These are phyloP conservation scores for Hypomecis atomaria DNA, from an alignment of 2,888 invertebrate species.

Conservation along the genomic window DNA sequence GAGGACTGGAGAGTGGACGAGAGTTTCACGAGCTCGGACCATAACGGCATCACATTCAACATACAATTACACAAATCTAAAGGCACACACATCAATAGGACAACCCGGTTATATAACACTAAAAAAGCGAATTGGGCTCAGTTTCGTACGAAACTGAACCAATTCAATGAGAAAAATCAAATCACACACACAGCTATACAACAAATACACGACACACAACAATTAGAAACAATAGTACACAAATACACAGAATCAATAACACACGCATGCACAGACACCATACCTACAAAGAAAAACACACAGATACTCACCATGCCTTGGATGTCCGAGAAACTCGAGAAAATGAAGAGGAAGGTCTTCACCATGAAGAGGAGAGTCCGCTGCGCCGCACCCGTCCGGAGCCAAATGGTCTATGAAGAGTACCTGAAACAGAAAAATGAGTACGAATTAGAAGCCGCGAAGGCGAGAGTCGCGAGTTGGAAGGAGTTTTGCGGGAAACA, in stretches of 20 bases:
- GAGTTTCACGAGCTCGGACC: neutral
- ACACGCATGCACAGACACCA: constrained; percentile 12
- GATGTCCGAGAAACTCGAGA: constrained; percentile 38
- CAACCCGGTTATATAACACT: neutral
- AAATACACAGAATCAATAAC: constrained; percentile 9
- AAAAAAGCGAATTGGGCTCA: neutral
- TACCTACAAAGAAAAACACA: constrained; percentile 15
- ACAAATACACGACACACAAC: neutral
- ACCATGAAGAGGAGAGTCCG: no score
- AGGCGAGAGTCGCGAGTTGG: constrained; percentile 22
- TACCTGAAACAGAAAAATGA: constrained; percentile 19
- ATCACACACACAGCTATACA: neutral
- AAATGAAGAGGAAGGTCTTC: constrained; percentile 30
- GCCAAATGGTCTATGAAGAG: constrained; percentile 22
- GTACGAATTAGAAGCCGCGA: constrained; percentile 1
- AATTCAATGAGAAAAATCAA: neutral
- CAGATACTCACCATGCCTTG: constrained; percentile 32
- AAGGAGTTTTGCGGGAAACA: constrained; percentile 34
- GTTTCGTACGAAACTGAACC: constrained; percentile 1
- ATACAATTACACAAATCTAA: neutral
- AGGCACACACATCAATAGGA: neutral
- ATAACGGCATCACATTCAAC: neutral
- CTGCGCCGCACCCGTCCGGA: constrained; percentile 35
- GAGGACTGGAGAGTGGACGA: neutral
- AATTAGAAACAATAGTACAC: constrained; percentile 5